Evolutionary conservation across 2,113 vertebrate species (phyloP).

Genomic region (Tinamus guttatus): DNA sequence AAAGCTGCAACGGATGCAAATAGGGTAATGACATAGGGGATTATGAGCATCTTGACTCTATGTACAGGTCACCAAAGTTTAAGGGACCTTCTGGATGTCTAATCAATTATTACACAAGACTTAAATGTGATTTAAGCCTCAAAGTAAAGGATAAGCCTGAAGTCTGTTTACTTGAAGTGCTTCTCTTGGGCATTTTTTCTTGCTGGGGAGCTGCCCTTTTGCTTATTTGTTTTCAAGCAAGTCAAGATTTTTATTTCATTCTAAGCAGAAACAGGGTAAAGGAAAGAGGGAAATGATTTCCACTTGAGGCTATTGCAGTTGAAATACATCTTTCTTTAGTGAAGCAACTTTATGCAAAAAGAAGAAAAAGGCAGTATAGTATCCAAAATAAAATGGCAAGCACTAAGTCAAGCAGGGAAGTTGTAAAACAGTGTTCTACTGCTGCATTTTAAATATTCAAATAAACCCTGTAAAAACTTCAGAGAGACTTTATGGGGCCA

Average conservation of each 20-base stretch:
- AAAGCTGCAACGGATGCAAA: background rate
- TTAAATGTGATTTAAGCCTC: background rate
- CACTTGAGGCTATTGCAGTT: background rate
- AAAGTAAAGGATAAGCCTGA: background rate
- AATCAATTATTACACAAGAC: background rate
- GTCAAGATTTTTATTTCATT: background rate
- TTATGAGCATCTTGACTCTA: background rate
- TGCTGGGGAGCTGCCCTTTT: background rate
- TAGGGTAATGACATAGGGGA: background rate
- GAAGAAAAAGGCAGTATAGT: constrained; percentile 28
- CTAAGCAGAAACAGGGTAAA: background rate
- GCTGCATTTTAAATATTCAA: constrained; percentile 63
- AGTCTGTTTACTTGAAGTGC: background rate
- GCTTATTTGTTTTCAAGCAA: background rate
- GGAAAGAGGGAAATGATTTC: constrained; percentile 8
- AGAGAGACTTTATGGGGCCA: constrained; percentile 29
- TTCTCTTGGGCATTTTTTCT: background rate
- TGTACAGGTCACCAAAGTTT: background rate
- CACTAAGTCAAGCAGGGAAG: constrained; percentile 11
- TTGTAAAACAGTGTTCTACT: constrained; percentile 23
- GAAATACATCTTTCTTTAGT: constrained; percentile 52
- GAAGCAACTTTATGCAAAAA: constrained; percentile 51
- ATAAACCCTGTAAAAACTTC: constrained; percentile 61
- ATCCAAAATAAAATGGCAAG: constrained; percentile 52
- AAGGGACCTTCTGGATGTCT: background rate